Base-by-base conservation (phyloP, 1,140 invertebrate genomes). In the Drosophila obscura region DNA sequence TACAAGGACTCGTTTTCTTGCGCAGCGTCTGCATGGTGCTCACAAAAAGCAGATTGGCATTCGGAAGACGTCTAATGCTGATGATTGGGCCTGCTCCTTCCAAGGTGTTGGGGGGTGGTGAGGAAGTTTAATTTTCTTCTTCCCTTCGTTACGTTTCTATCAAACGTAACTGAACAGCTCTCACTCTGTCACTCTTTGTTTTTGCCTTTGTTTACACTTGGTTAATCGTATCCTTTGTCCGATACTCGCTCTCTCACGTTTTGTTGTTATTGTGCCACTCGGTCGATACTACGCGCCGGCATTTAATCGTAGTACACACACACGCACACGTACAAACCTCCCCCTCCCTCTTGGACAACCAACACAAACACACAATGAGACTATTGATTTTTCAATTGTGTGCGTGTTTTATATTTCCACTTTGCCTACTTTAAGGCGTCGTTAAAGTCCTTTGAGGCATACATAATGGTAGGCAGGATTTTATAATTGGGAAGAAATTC, bases 1-100 rank as follows among this genome's bases (percentile, higher is more conserved):
- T 97, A 93, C 95, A 95, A 91, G 96, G 96, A 93, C 96, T 97
- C 88, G 95, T 96, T 94, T 96, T 96, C 93, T 96, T 97, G 84
- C 96, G 94, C 93, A 97, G 93, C 84, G 96, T 97, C 95, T 97
- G 96, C 96, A 97, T 97, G 53, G 77, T 92, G 64, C 73, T 83
- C 69, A 89, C 62, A 69, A 88, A 80, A 50, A 89, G 80, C 58
- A 80, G 84, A 67, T 89, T 89, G 66, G 77, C 84, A 89, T 89
- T 71, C 84, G 84, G 53, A 78, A 60, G 41, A 66, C 83, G 75
- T 71, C 65, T 83, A 80, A 87, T 87, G 83, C 73, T 80, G 79
- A 80, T 67, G 69, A 58, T 69, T 69, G 62, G 48, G 49, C 45
- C 24, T 56, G 64, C 60, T 60, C 74, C 62, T 68, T 50, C 35